phyloP scores from a whole-genome alignment of 2,113 vertebrate genomes.

The Ifrita kowaldi region DNA sequence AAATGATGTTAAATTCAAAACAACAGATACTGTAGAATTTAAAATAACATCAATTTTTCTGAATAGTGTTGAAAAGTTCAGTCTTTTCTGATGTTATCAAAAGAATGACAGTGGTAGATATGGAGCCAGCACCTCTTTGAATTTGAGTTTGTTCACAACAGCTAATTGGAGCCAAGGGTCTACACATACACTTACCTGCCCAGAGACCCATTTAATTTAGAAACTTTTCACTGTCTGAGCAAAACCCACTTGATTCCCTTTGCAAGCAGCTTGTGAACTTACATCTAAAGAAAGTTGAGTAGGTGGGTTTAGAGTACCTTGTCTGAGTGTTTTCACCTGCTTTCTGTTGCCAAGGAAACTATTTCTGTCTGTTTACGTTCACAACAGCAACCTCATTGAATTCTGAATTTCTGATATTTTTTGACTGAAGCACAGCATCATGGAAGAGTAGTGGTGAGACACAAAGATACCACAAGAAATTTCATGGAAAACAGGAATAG shows the following conservation, averaged over 20 bases:
- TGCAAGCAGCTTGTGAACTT: neutral
- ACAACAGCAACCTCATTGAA: neutral
- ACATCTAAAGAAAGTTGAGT: neutral
- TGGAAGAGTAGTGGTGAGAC: neutral
- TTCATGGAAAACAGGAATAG: neutral
- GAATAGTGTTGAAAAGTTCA: neutral
- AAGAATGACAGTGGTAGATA: neutral
- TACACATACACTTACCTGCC: neutral
- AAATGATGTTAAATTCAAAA: neutral
- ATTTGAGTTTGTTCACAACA: neutral
- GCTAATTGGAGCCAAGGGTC: neutral
- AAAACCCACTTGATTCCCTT: neutral
- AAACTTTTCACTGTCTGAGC: neutral
- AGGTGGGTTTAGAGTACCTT: neutral
- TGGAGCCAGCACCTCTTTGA: neutral
- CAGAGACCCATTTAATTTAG: neutral
- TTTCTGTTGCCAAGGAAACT: constrained; percentile 2
- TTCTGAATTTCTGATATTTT: neutral
- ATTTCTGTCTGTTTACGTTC: neutral
- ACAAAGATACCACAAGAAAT: neutral
- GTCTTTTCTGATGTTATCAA: neutral
- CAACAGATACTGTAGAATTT: neutral
- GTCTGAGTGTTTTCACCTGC: neutral
- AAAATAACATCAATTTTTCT: neutral
- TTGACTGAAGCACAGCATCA: neutral